Evolutionary conservation across 2,797 vertebrate genomes (phyloP).

Genomic region (Gadopsis marmoratus): DNA sequence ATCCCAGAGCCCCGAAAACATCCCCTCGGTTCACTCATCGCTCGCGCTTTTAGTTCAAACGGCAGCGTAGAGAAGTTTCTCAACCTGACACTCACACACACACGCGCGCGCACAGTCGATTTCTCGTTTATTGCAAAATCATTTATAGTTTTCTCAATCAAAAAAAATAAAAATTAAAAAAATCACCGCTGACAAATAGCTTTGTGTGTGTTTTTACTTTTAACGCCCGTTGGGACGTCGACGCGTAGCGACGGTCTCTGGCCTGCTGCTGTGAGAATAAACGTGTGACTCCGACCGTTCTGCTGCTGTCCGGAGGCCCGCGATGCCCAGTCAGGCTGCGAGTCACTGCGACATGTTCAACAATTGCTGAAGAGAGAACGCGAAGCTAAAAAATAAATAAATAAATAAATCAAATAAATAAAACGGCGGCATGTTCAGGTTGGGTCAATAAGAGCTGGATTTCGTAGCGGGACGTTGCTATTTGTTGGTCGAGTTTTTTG

Average conservation of each 20-base stretch:
- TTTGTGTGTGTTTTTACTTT: slow-evolving; percentile 7
- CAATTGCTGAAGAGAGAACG: not conserved
- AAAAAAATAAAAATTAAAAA: not conserved
- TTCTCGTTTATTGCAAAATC: slow-evolving; percentile 24
- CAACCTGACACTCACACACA: not conserved
- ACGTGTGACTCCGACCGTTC: too few species aligned
- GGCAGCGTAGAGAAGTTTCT: not conserved
- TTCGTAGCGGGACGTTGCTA: slow-evolving; percentile 41
- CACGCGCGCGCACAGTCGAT: not conserved
- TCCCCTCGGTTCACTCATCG: slow-evolving; percentile 22
- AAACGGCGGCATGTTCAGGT: not conserved
- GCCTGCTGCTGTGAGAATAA: not conserved
- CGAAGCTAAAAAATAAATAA: not conserved
- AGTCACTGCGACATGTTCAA: not conserved
- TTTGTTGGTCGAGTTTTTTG: slow-evolving; percentile 52
- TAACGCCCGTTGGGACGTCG: not conserved
- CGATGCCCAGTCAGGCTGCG: slow-evolving; percentile 7
- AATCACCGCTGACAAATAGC: not conserved
- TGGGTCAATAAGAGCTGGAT: slow-evolving; percentile 9
- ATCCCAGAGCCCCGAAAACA: not conserved
- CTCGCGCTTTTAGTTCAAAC: slow-evolving; percentile 8
- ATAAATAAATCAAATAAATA: too few species aligned
- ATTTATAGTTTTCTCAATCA: not conserved
- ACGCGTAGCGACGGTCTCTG: too few species aligned
- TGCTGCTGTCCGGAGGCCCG: not conserved